These are phyloP conservation scores for Drosophila demipolita DNA, from an alignment of 2,888 invertebrate species.

Conservation along the genomic window DNA sequence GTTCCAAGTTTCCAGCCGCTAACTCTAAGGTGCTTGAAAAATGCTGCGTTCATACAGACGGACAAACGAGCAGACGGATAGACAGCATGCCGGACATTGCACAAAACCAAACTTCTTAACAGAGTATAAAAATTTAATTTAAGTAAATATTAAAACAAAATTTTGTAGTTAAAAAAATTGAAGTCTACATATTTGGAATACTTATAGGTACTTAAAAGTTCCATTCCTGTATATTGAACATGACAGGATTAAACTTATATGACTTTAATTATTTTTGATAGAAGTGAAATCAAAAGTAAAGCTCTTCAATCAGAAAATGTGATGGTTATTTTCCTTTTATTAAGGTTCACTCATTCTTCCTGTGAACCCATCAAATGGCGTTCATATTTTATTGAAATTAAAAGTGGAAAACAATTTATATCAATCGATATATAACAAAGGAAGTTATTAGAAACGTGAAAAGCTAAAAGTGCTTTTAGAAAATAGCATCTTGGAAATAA, in stretches of 20 bases:
- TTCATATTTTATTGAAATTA: too few species aligned
- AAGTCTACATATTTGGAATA: not conserved
- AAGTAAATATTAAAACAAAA: not conserved
- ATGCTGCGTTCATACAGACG: not conserved
- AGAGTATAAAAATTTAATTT: not conserved
- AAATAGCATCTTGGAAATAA: too few species aligned
- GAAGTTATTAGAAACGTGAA: too few species aligned
- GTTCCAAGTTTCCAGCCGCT: not conserved
- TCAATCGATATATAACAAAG: too few species aligned
- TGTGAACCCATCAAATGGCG: too few species aligned
- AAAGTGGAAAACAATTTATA: too few species aligned
- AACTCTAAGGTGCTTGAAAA: not conserved
- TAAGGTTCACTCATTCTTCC: not conserved
- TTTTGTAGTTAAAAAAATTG: not conserved
- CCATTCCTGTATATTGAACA: not conserved
- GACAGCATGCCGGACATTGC: not conserved
- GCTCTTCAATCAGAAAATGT: not conserved
- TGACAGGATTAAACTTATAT: not conserved
- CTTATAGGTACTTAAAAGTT: not conserved
- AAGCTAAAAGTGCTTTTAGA: too few species aligned
- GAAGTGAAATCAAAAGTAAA: not conserved
- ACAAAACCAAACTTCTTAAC: not conserved
- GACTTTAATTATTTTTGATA: not conserved
- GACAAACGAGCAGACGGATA: not conserved
- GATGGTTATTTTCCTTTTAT: not conserved